These are phyloP conservation scores for Protodeltote pygarga DNA, from an alignment of 2,888 invertebrate genomes.

Conservation along the genomic window DNA sequence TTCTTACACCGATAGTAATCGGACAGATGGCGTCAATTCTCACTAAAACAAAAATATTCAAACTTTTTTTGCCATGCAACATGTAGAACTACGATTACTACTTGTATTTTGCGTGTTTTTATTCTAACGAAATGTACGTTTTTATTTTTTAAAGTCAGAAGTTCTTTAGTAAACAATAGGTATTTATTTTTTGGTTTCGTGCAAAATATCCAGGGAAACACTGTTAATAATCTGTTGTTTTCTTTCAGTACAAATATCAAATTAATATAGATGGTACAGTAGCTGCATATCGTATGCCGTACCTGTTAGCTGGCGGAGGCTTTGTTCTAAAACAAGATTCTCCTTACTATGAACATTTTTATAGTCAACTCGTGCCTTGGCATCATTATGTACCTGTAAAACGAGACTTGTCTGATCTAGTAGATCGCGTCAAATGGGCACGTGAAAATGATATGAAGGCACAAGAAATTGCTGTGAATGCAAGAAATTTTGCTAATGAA, in stretches of 20 bases:
- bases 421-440: conserved; percentile 93
- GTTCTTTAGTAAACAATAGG: too few species aligned
- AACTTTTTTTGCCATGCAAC: too few species aligned
- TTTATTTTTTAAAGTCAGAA: too few species aligned
- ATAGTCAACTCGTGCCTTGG: conserved; percentile 90
- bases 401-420: conserved; percentile 92
- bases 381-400: conserved; percentile 95
- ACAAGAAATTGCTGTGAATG: conserved; percentile 88
- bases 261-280: conserved; percentile 98
- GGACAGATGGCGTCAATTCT: too few species aligned
- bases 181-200: too few species aligned
- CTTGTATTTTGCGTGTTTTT: too few species aligned
- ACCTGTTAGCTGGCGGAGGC: conserved; percentile 95
- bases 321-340: conserved; percentile 97
- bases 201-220: neutral
- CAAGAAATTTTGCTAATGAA: conserved; percentile 90
- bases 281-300: conserved; percentile 97
- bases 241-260: conserved; percentile 96
- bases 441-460: conserved; percentile 90
- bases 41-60: too few species aligned
- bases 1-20: too few species aligned
- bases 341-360: conserved; percentile 98
- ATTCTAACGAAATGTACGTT: too few species aligned
- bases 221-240: conserved; percentile 24
- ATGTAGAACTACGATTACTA: too few species aligned